Evolutionary conservation across 2,797 vertebrate genomes (phyloP), one percentile per base, ranked within the genome.

Genomic region (Acrocephalus scirpaceus): DNA sequence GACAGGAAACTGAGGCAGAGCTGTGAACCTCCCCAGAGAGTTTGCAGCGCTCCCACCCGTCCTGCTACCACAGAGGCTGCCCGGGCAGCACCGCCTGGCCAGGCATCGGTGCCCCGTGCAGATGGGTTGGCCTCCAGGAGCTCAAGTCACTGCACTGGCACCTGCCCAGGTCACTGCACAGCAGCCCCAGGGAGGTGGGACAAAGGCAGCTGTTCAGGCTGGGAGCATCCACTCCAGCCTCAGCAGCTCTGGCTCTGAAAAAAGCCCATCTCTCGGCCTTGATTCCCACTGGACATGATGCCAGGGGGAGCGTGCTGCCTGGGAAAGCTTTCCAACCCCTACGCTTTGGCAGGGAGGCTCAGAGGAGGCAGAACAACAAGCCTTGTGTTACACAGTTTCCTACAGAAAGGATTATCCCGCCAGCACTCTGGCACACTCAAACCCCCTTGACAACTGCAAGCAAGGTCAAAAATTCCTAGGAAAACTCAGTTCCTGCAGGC

Each of bases 1-100:
- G 57, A 27, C 25, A n/a, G 19, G 79, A 96, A 93, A 91, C 88
- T 56, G 90, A 96, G 93, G 78, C 92, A 90, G 83, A 0, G 0
- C 67, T 47, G 70, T 7, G 11, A 83, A 70, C 5, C 36, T 71
- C 83, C 32, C 19, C 0, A 1, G 57, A 34, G 60, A 19, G 44
- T 50, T 6, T 1, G 2, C 32, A 27, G 45, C 0, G 3, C 11
- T 53, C 34, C 26, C 8, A 11, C 4, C 34, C 5, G 0, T 15
- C 40, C 40, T 51, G 11, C 48, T 48, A 27, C 50, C 5, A 6
- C 1, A 1, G 47, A 51, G 32, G 50, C 48, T 78, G 76, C 57
- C 36, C 40, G 5, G 65, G 70, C 50, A 40, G 62, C 42, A 0
- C 18, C 5, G 45, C 7, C 75, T 42, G 60, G 47, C 54, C 1